Evolutionary conservation across 2,113 vertebrate species (phyloP).

Genomic region (Rhizomys pruinosus): DNA sequence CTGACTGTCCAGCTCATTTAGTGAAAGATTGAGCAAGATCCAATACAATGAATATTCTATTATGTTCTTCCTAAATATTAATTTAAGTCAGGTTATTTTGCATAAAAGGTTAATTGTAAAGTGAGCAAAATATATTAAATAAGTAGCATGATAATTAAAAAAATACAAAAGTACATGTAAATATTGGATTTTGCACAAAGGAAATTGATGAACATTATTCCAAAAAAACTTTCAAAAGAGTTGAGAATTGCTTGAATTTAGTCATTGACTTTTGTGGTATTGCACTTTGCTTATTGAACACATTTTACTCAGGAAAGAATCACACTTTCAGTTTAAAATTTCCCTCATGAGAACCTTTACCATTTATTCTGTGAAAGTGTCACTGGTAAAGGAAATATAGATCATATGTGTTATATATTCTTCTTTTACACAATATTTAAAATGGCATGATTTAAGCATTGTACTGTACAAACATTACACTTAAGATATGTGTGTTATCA

Average conservation of each 20-base stretch:
- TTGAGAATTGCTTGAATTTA: not conserved
- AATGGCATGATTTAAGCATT: not conserved
- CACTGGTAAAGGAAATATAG: not conserved
- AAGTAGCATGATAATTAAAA: not conserved
- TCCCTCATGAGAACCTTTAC: not conserved
- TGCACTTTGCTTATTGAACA: not conserved
- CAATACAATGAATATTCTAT: too few relatives aligned
- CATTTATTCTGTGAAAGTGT: not conserved
- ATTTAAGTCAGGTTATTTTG: fast-evolving
- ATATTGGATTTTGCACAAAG: not conserved
- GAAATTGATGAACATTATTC: not conserved
- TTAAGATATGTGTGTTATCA: not conserved
- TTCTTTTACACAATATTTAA: not conserved
- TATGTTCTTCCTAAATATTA: not conserved
- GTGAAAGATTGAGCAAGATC: too few relatives aligned
- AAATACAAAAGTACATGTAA: not conserved
- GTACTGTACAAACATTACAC: not conserved
- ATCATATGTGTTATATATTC: not conserved
- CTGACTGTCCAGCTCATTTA: too few relatives aligned
- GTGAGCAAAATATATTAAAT: not conserved
- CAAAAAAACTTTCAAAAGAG: not conserved
- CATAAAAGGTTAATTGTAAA: not conserved
- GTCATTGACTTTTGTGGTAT: not conserved
- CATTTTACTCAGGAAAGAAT: not conserved
- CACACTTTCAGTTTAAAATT: not conserved